phyloP scores from a whole-genome alignment of 2,797 vertebrate genomes.

The Limosa lapponica region DNA sequence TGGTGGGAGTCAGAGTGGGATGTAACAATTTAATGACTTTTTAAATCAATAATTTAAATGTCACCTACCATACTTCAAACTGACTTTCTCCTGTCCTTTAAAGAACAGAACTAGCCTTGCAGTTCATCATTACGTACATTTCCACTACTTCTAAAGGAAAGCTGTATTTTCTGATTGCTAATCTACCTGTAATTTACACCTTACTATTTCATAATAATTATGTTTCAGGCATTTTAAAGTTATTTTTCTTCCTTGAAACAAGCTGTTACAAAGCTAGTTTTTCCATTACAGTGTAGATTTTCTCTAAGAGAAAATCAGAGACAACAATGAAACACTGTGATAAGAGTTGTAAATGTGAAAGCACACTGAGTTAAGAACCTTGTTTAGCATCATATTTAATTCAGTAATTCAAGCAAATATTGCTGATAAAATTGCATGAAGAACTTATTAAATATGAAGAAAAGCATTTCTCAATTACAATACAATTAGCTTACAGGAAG shows the following conservation, averaged over 20 bases:
- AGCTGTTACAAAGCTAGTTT: neutral
- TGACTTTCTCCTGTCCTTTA: neutral
- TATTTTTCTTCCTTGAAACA: neutral
- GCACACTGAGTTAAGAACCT: neutral
- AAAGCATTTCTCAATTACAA: neutral
- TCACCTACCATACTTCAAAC: neutral
- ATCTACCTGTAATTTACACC: neutral
- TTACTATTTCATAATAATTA: neutral
- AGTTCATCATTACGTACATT: neutral
- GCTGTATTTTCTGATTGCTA: neutral
- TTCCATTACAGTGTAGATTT: neutral
- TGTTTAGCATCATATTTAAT: conserved; percentile 25
- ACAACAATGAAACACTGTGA: neutral
- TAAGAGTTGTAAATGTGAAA: neutral
- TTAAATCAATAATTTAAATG: conserved; percentile 9
- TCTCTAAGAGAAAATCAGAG: neutral
- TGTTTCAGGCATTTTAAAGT: neutral
- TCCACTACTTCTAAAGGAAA: neutral
- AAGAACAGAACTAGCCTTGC: neutral
- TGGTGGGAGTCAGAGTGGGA: fast-evolving
- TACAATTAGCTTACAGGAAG: neutral
- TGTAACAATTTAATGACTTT: neutral
- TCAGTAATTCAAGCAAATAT: conserved; percentile 16
- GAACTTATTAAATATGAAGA: neutral
- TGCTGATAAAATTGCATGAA: neutral